These are phyloP conservation scores for Xanthorhoe spadicearia DNA, from an alignment of 2,888 invertebrate genomes.

Conservation along the genomic window DNA sequence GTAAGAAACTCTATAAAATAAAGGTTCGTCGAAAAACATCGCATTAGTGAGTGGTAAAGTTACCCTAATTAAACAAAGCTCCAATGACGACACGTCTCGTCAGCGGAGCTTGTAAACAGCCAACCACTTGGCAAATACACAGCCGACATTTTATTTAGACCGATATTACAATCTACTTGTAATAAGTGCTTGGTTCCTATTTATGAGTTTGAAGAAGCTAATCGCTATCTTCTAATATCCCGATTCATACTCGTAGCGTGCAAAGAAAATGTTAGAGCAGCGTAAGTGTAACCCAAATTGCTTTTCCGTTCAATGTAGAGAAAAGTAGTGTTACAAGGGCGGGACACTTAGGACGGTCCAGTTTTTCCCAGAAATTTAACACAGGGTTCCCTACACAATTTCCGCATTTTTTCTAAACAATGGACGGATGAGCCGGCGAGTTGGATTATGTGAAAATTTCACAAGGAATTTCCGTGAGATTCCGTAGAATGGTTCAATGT, in stretches of 20 bases:
- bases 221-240: background rate
- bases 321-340: slow-evolving; percentile 35
- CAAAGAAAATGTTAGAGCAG: slow-evolving; percentile 30
- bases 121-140: slow-evolving; percentile 37
- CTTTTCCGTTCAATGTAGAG: slow-evolving; percentile 30
- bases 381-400: slow-evolving; percentile 50
- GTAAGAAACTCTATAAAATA: background rate
- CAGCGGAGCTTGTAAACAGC: slow-evolving; percentile 39
- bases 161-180: background rate
- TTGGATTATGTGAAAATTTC: slow-evolving; percentile 67
- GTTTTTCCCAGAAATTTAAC: slow-evolving; percentile 48
- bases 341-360: slow-evolving; percentile 41
- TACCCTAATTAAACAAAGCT: slow-evolving; percentile 69
- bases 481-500: slow-evolving; percentile 61
- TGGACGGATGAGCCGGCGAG: slow-evolving; percentile 50
- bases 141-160: slow-evolving; percentile 7
- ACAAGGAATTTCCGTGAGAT: slow-evolving; percentile 61
- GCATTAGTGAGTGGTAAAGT: slow-evolving; percentile 46
- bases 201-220: background rate
- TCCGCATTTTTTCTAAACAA: slow-evolving; percentile 66
- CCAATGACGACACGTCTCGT: slow-evolving; percentile 44
- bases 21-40: background rate
- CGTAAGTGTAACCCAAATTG: slow-evolving; percentile 31
- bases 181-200: background rate
- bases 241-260: slow-evolving; percentile 20